Evolutionary conservation across 2,113 vertebrate genomes (phyloP).

Genomic region (Ochotona curzoniae): DNA sequence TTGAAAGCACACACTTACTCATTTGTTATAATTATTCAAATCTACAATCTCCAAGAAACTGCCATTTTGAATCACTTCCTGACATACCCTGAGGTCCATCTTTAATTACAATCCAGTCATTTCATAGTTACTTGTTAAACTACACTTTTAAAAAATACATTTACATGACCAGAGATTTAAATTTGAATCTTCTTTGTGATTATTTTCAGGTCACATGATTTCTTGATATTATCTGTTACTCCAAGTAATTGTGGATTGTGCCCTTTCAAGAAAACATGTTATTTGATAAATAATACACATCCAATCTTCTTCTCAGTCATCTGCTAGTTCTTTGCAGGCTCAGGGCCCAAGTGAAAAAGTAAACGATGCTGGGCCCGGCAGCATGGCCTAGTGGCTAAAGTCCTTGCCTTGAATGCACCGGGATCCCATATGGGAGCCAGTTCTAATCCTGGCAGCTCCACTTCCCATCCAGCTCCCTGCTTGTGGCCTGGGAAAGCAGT

Average conservation of each 20-base stretch:
- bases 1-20: neutral
- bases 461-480: too few relatives aligned
- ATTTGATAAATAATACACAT: neutral
- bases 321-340: slow-evolving; percentile 29
- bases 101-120: slow-evolving; percentile 16
- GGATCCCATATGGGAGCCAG: too few relatives aligned
- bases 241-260: slow-evolving; percentile 45
- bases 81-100: neutral
- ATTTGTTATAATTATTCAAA: slow-evolving; percentile 59
- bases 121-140: neutral
- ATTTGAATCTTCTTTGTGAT: neutral
- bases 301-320: neutral
- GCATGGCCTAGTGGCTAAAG: too few relatives aligned
- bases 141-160: slow-evolving; percentile 42
- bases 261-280: slow-evolving; percentile 17
- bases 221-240: neutral
- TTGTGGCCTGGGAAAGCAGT: too few relatives aligned
- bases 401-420: too few relatives aligned
- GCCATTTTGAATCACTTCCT: slow-evolving; percentile 37
- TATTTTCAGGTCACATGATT: slow-evolving; percentile 34
- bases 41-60: neutral
- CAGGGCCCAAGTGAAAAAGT: neutral
- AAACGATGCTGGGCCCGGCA: too few relatives aligned
- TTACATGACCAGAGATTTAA: slow-evolving; percentile 31
- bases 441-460: too few relatives aligned